Evolutionary conservation across 2,888 invertebrate genomes (phyloP), one percentile per base, ranked within the genome.

Genomic region (Cheilosia grossa): DNA sequence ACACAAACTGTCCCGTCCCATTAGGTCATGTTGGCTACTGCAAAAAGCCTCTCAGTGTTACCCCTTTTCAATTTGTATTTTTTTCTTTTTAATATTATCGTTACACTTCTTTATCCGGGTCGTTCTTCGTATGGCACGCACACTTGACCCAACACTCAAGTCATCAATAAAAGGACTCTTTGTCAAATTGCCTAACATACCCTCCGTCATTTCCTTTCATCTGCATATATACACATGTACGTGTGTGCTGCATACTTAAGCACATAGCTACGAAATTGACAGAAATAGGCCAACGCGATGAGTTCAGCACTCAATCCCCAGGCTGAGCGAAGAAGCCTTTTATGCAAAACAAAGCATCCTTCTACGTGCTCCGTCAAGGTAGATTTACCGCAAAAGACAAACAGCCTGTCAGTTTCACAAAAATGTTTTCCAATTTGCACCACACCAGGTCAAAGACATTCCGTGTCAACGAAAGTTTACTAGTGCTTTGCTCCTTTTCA

Each of bases 111-210:
- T 44, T 27, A 74, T 64, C 64, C 74, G 64, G 54, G 56, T 56
- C 74, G 49, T 64, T 64, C 56, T 15, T 74, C 54, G 64, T 56
- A 64, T 64, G 64, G 64, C 74, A 74, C 74, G 74, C 74, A 74
- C 47, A 73, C 64, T 74, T 53, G 74, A 64, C 64, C 73, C 64
- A 30, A 37, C 64, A 74, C 64, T 64, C 56, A 17, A 40, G 74
- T 64, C 74, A 74, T 74, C 74, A 64, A 74, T 74, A 74, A 56
- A 54, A 67, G 74, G 63, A 54, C 74, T 64, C 47, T 17, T 40
- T 54, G 27, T 56, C 74, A 73, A 73, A 64, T 74, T 64, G 64
- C 74, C 74, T 40, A 74, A 56, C 74, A 56, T 37, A 67, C 42
- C 54, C 21, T 47, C 47, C 30, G 4, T 13, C 47, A 27, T 30